Conservation (phyloP, 2,888 invertebrate species). For the Cataglyphis cursor region DNA sequence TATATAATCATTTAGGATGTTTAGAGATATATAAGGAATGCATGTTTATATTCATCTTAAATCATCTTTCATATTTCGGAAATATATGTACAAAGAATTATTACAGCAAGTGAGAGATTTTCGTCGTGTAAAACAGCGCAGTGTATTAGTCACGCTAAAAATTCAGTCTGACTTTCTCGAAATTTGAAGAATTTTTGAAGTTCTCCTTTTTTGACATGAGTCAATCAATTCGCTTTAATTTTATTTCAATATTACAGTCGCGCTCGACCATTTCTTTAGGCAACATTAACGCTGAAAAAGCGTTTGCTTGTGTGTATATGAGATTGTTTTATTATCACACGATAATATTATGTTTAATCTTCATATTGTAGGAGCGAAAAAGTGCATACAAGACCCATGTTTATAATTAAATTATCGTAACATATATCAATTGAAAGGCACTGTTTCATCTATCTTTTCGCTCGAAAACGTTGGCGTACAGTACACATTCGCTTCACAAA, state of each 20-base stretch:
- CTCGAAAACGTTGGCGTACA: background rate
- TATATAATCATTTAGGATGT: background rate
- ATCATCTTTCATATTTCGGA: conserved; percentile 56
- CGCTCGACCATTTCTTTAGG: background rate
- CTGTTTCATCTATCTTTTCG: background rate
- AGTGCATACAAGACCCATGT: background rate
- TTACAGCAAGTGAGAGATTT: conserved; percentile 16
- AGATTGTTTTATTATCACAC: background rate
- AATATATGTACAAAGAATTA: conserved; percentile 26
- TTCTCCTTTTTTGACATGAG: background rate
- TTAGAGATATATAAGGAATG: background rate
- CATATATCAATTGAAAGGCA: background rate
- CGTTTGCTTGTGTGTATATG: background rate
- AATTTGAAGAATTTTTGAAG: background rate
- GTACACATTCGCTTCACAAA: background rate
- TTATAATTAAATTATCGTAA: conserved; percentile 3
- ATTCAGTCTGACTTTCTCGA: conserved; percentile 5
- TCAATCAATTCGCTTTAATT: conserved; percentile 5
- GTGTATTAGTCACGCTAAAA: conserved; percentile 1
- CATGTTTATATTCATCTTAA: background rate
- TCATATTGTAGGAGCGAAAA: background rate
- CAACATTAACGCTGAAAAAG: background rate
- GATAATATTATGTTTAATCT: conserved; percentile 3
- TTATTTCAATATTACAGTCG: background rate
- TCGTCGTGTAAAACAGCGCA: background rate